Evolutionary conservation across 2,797 vertebrate genomes (phyloP), one percentile per base, ranked within the genome.

Genomic region (Gymnothorax javanicus): DNA sequence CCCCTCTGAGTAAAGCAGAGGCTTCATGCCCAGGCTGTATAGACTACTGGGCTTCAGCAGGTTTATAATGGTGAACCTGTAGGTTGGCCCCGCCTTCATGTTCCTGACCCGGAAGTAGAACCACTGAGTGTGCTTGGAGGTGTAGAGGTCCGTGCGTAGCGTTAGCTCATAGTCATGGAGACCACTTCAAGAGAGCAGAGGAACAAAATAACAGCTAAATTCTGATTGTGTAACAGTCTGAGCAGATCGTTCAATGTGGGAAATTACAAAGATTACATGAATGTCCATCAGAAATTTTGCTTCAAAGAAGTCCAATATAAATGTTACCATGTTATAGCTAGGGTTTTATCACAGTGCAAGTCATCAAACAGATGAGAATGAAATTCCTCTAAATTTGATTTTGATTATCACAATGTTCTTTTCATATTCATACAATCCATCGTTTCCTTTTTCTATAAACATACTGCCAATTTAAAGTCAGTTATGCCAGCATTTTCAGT

Each of bases 91-190:
- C 2, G 92, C 96, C 54, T 94, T 96, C 88, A 96, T 98, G 93
- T 99, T 98, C 90, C 94, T 96, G 83, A 99, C 94, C n/a, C 96
- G 94, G 93, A 99, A 99, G 93, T 99, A 99, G 92, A 98, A 99
- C 98, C 98, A 99, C 92, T 99, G 98, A 0, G 97, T 98, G 93
- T 99, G 97, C 87, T 98, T 99, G 90, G 89, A 88, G 0, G 98
- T 99, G 94, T 98, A 99, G 84, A 98, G 93, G 93, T 99, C 98
- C 0, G 96, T 96, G 57, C 94, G 92, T 89, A 99, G 94, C 7
- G 93, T 97, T 88, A 99, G 96, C 92, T 98, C 96, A 3, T 99
- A 99, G 7, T 97, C 96, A 1, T 96, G 95, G 33, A 92, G 89
- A 0, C 96, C 97, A 79, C 98, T 99, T 92, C 20, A 86, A 60